Conservation (phyloP, 2,797 vertebrate species). For the Acipenser oxyrinchus region DNA sequence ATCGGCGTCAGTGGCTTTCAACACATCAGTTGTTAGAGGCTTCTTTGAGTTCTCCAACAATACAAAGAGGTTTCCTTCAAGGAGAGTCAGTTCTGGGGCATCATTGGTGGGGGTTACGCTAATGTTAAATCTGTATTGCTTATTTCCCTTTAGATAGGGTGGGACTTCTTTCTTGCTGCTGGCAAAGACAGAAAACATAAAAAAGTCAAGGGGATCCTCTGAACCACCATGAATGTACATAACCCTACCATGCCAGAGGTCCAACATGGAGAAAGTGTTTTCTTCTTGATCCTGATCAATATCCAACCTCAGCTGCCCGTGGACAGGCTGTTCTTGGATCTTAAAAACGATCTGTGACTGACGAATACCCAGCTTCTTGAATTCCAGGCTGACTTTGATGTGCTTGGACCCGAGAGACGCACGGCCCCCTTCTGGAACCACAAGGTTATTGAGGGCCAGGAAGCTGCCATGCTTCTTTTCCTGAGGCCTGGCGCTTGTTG, state of each 20-base stretch:
- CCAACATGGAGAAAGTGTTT: slow-evolving; percentile 73
- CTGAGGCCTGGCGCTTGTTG: slow-evolving; percentile 52
- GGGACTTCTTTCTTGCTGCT: slow-evolving; percentile 64
- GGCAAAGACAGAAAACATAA: slow-evolving; percentile 71
- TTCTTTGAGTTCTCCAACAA: slow-evolving; percentile 80
- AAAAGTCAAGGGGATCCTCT: slow-evolving; percentile 70
- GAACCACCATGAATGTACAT: slow-evolving; percentile 82
- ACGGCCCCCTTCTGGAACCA: slow-evolving; percentile 71
- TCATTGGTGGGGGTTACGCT: slow-evolving; percentile 76
- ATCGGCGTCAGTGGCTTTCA: slow-evolving; percentile 72
- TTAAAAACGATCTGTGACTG: slow-evolving; percentile 78
- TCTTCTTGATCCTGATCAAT: slow-evolving; percentile 55
- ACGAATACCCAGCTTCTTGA: slow-evolving; percentile 67
- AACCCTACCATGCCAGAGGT: slow-evolving; percentile 70
- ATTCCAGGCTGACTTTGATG: slow-evolving; percentile 71
- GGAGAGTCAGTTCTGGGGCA: slow-evolving; percentile 72
- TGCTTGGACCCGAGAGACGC: slow-evolving; percentile 72
- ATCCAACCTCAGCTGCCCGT: slow-evolving; percentile 71
- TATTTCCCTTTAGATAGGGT: slow-evolving; percentile 55
- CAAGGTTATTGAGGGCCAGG: slow-evolving; percentile 66
- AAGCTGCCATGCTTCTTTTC: slow-evolving; percentile 53
- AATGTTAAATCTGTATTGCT: slow-evolving; percentile 66
- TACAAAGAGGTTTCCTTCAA: slow-evolving; percentile 73
- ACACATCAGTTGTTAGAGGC: slow-evolving; percentile 54
- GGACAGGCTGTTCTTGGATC: slow-evolving; percentile 62